These are phyloP conservation scores for Erebia aethiops DNA, from an alignment of 2,888 invertebrate species.

Conservation along the genomic window DNA sequence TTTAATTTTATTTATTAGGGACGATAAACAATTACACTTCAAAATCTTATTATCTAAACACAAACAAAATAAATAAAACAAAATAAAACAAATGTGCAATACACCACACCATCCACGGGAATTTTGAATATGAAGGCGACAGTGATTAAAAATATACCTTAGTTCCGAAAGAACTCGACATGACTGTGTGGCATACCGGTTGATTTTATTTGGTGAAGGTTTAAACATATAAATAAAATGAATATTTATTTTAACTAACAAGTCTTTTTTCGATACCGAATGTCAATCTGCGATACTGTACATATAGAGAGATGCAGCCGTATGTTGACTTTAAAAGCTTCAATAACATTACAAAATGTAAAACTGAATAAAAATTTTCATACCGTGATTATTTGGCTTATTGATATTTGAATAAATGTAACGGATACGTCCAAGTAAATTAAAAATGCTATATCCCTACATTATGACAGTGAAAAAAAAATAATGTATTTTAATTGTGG, in stretches of 20 bases:
- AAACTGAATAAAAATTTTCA: background rate
- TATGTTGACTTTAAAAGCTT: conserved; percentile 3
- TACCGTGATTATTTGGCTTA: background rate
- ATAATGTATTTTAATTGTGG: no score
- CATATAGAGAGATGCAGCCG: background rate
- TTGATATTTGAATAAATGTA: background rate
- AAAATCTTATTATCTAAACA: no score
- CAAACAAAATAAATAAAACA: no score
- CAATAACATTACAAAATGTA: conserved; percentile 3
- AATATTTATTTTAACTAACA: conserved; percentile 4
- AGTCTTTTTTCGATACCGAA: background rate
- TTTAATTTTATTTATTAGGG: no score
- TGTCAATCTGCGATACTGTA: background rate
- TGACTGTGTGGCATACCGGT: background rate
- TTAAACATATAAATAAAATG: background rate
- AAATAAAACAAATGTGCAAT: no score
- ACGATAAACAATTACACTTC: no score
- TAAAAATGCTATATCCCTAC: no score
- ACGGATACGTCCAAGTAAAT: no score
- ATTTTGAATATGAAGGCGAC: no score
- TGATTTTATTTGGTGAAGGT: background rate
- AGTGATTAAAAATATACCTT: no score
- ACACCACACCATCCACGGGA: no score
- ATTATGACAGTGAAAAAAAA: no score
- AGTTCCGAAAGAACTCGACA: background rate